Base-by-base conservation (phyloP, 2,797 vertebrate genomes). In the Alectoris magna region DNA sequence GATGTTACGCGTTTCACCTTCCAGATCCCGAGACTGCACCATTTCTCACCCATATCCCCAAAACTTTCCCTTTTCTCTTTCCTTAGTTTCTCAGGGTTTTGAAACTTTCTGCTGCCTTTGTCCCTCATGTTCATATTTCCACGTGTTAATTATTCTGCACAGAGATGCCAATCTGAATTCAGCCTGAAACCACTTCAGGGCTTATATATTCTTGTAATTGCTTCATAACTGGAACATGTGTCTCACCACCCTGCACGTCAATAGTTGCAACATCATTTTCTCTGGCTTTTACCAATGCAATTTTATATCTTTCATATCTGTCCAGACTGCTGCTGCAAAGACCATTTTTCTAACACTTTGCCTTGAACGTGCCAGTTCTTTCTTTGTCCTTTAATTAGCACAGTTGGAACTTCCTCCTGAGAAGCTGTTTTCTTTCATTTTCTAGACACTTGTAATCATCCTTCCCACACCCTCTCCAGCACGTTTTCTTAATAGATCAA, bases 121-220 rank as follows among this genome's bases (percentile, higher is more conserved):
- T 67, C 70, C 56, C 60, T 79, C 44, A 36, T 55, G 34, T 73
- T 91, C 68, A 86, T 86, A 39, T 11, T 86, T 91, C 75, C 44
- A 34, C 58, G 22, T 21, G 2, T 70, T 93, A 95, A 91, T 93
- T 90, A 68, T 73, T 71, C 44, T 49, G 26, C 68, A 34, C 15
- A 34, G 73, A 92, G 84, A 88, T 91, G 60, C 68, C 56, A 70
- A 84, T 74, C 73, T 90, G 68, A 92, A 90, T 73, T 87, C 43
- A 84, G 19, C 74, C 55, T 79, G 92, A 82, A 96, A 90, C 80
- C 80, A 94, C 85, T 95, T 90, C 83, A 41, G 92, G 89, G 94
- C 77, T 95, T 88, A 95, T 95, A 93, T 96, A 95, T 94, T 90
- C 88, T 82, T 88, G 77, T 49, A 94, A 93, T 94, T 96, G 91